Evolutionary conservation across 92 coral and sea anemone genomes (phyloP).

Genomic region (Zoanthus gigantus): DNA sequence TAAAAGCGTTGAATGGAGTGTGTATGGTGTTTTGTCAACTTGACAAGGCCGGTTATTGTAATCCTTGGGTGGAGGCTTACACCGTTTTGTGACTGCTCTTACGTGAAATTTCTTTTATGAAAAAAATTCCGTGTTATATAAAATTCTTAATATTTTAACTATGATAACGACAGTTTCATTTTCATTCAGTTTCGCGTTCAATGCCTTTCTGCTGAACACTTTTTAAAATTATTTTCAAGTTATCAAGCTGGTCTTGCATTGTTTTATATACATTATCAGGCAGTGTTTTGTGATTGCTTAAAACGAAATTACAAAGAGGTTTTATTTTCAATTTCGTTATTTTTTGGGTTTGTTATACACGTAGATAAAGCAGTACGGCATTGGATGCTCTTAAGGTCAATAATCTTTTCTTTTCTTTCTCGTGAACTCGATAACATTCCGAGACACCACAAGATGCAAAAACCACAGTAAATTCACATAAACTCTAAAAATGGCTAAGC

Average conservation of each 20-base stretch:
- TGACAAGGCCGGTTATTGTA: neutral
- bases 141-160: neutral
- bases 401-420: neutral
- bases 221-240: neutral
- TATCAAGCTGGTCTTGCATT: conserved; percentile 41
- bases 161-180: neutral
- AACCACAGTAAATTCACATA: conserved; percentile 19
- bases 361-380: conserved; percentile 17
- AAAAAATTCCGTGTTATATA: neutral
- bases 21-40: neutral
- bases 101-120: neutral
- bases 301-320: neutral
- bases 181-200: conserved; percentile 12
- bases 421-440: neutral
- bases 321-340: neutral
- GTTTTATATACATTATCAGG: neutral
- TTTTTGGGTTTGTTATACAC: neutral
- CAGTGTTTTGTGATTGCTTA: neutral
- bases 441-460: neutral
- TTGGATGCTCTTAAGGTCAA: conserved; percentile 17
- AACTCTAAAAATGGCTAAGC: neutral
- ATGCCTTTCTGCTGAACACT: conserved; percentile 24
- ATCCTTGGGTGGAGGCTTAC: neutral
- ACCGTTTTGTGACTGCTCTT: conserved; percentile 38
- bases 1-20: neutral